Evolutionary conservation across 2,888 invertebrate genomes (phyloP).

Genomic region (Folsomia candida): DNA sequence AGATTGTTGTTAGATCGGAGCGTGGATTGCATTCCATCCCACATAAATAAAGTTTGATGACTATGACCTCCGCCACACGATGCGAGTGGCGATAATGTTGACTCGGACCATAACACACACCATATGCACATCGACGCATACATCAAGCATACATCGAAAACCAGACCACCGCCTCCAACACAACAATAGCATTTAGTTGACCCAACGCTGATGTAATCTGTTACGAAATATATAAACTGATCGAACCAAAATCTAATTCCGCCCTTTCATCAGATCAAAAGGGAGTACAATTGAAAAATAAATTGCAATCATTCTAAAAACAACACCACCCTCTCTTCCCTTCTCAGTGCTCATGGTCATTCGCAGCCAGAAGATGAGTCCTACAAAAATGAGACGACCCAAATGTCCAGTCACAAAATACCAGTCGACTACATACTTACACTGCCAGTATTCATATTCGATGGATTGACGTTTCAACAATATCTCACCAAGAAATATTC

Average conservation of each 20-base stretch:
- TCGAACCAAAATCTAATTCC: slow-evolving; percentile 1
- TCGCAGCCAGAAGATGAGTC: no score
- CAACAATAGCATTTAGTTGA: neutral
- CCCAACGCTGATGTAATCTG: neutral
- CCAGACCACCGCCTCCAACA: neutral
- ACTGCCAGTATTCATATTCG: no score
- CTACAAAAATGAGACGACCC: no score
- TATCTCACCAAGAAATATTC: no score
- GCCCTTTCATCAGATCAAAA: slow-evolving; percentile 13
- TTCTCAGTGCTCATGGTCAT: no score
- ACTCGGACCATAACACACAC: neutral
- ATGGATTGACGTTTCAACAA: no score
- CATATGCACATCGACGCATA: neutral
- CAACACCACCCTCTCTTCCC: neutral
- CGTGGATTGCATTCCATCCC: slow-evolving; percentile 2
- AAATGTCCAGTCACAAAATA: no score
- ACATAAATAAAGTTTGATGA: slow-evolving; percentile 7
- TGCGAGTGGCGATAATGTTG: slow-evolving; percentile 1
- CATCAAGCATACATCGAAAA: neutral
- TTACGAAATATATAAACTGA: slow-evolving; percentile 4
- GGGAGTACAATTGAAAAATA: slow-evolving; percentile 2
- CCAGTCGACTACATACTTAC: no score
- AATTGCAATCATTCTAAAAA: neutral
- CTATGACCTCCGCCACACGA: slow-evolving; percentile 3
- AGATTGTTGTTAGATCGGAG: no score